Evolutionary conservation across 2,113 vertebrate species (phyloP), one percentile per base, ranked within the genome.

Genomic region (Chaetura pelagica): DNA sequence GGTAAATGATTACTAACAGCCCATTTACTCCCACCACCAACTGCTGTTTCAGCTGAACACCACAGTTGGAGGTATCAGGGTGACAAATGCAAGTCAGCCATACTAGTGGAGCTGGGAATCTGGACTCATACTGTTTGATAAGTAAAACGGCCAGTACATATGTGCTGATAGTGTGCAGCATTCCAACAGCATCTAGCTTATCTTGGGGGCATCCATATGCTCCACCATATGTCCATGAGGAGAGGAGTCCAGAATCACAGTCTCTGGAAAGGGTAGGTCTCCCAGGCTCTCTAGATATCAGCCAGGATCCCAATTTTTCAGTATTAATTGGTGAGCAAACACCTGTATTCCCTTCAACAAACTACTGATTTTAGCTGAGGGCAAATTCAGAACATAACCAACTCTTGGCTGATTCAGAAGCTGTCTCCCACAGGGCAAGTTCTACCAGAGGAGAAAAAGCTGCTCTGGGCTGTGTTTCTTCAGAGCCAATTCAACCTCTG

Each of bases 161-260:
- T 1, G 1, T 84, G 91, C 84, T 0, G 1, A 77, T 24, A 90
- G 77, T 0, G 15, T 72, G 77, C 80, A 93, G 88, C n/a, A 62
- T 92, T 93, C 92, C 86, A 90, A 90, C 12, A 86, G 82, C 92
- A 94, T 61, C 44, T 69, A 82, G 48, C 0, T 0, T 0, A 2
- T 85, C 87, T 40, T 15, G 4, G 75, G 90, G 91, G 71, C 51
- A 86, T 89, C 88, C 94, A 87, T 92, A 90, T 87, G 96, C 21
- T 93, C 68, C 76, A 92, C 79, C 93, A 95, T 96, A 88, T 91
- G 92, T 74, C n/a, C 16, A 1, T 2, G 20, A 96, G 78, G 63
- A 91, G n/a, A 61, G 64, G 29, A 19, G 29, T 67, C 68, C 86
- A 95, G 62, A 95, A 96, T 90, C 81, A 74, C 51, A 91, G 55